Evolutionary conservation across 2,888 invertebrate genomes (phyloP).

Genomic region (Caenorhabditis sp.): DNA sequence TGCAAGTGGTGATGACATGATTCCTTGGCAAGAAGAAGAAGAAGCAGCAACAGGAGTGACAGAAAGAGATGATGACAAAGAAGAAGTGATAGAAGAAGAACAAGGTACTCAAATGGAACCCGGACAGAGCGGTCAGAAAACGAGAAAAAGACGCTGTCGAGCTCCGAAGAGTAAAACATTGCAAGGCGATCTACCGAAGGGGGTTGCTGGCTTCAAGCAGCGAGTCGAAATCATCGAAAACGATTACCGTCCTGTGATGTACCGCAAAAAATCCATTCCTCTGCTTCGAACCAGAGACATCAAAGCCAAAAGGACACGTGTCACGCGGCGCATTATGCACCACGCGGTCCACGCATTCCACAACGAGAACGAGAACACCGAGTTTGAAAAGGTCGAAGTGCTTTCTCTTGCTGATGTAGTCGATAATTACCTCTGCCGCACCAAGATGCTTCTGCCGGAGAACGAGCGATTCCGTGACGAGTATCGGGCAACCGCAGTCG

Average conservation of each 20-base stretch:
- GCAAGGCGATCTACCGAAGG: no score
- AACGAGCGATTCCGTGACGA: not conserved
- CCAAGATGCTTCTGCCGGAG: not conserved
- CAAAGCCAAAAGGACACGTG: slow-evolving; percentile 4
- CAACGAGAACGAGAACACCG: not conserved
- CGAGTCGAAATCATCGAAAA: not conserved
- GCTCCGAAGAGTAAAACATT: no score
- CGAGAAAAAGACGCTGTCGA: no score
- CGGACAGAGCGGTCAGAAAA: no score
- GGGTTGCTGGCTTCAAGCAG: not conserved
- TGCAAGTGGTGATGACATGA: not conserved
- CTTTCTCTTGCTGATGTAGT: not conserved
- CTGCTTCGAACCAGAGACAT: no score
- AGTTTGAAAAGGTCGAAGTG: not conserved
- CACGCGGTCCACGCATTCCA: slow-evolving; percentile 6
- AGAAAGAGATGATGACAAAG: not conserved
- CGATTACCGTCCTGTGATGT: not conserved
- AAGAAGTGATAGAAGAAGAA: no score
- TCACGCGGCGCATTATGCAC: not conserved
- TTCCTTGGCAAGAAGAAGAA: no score
- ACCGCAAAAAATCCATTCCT: not conserved
- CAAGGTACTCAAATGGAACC: no score
- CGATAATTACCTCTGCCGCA: not conserved
- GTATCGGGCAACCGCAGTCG: slow-evolving; percentile 1
- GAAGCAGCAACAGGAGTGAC: not conserved